A percentile compares a stretch with the other conserved stretches of the same genome.
Evolutionary conservation across 2,797 vertebrate genomes (phyloP).

Genomic region (Muraenolepis orangiensis): DNA sequence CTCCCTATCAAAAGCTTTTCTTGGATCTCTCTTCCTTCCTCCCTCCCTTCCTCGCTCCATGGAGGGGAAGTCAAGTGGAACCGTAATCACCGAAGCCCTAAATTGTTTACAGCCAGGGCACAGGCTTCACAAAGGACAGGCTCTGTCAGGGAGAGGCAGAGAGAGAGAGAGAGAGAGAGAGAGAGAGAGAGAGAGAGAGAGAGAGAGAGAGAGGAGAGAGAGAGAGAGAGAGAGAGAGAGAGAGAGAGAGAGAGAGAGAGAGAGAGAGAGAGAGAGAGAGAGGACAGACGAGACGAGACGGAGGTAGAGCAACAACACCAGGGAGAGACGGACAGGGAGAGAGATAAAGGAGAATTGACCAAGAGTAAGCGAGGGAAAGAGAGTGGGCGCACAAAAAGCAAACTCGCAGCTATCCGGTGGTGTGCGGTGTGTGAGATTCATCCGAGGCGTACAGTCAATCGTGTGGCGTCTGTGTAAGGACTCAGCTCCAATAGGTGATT

Average conservation of each 20-base stretch:
- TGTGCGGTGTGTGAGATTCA: neutral
- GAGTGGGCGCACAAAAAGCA: neutral
- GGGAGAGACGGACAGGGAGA: no score
- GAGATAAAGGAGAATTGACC: neutral
- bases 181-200: no score
- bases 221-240: no score
- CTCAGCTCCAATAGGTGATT: no score
- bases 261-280: no score
- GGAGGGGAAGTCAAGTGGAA: conserved; percentile 58
- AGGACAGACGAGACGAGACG: no score
- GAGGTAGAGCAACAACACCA: neutral
- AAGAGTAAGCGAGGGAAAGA: neutral
- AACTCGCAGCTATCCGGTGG: neutral
- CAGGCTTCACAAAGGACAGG: conserved; percentile 41
- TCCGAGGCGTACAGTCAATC: conserved; percentile 20
- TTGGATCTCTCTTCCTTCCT: conserved; percentile 7
- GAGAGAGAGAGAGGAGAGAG: no score
- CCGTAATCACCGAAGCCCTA: conserved; percentile 57
- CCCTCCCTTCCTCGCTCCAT: conserved; percentile 28
- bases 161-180: no score
- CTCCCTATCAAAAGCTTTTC: neutral
- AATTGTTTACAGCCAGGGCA: conserved; percentile 52
- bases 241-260: no score
- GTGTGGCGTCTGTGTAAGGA: no score
- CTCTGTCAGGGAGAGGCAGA: no score